Percentiles rank a stretch among this genome's conserved stretches.
These are phyloP conservation scores for Petrocephalus schoutedeni DNA, from an alignment of 2,797 vertebrate species.

Conservation along the genomic window DNA sequence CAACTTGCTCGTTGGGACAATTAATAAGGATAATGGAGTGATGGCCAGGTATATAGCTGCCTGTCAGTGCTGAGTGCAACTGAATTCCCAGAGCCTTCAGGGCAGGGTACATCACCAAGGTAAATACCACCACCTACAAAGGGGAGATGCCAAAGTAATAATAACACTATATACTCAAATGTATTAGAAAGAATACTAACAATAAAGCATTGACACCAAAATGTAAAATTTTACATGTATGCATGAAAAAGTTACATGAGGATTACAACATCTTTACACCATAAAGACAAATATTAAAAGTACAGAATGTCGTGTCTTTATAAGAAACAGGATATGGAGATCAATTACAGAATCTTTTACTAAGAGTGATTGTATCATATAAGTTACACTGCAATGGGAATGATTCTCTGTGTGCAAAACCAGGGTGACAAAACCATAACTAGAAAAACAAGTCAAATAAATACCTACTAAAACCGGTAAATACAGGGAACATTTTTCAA, in stretches of 20 bases:
- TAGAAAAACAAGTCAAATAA: background rate
- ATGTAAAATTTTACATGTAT: background rate
- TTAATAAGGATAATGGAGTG: slow-evolving; percentile 74
- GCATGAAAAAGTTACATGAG: background rate
- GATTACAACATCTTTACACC: background rate
- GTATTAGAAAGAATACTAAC: background rate
- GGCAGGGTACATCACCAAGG: slow-evolving; percentile 57
- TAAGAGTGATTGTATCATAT: background rate
- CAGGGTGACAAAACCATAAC: background rate
- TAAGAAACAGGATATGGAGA: background rate
- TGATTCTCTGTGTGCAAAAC: background rate
- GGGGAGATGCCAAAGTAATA: background rate
- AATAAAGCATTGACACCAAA: background rate
- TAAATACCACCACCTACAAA: slow-evolving; percentile 52
- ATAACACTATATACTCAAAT: background rate
- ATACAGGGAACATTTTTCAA: background rate
- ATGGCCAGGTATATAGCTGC: slow-evolving; percentile 66
- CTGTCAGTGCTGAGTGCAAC: slow-evolving; percentile 60
- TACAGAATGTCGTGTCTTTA: background rate
- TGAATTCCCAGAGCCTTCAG: slow-evolving; percentile 60
- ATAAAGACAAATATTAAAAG: background rate
- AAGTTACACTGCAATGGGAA: background rate
- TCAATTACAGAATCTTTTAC: background rate
- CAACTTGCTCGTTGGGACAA: slow-evolving; percentile 75
- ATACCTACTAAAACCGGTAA: background rate